These are phyloP conservation scores for Peromyscus maniculatus DNA, from an alignment of 2,113 vertebrate genomes.

Conservation along the genomic window DNA sequence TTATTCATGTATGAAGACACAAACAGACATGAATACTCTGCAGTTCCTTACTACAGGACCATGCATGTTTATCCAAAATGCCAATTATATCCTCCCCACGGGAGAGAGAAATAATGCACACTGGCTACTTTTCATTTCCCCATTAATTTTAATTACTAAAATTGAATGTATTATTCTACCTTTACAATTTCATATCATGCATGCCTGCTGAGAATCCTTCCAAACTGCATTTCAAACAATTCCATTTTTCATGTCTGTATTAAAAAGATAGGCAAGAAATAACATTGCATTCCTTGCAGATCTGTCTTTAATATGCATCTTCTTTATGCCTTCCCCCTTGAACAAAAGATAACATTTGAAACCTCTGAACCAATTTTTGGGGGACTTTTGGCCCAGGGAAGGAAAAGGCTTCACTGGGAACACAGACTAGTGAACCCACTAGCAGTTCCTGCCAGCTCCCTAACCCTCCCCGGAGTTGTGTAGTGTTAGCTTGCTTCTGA, in stretches of 20 bases:
- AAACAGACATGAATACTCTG: not conserved
- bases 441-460: not conserved
- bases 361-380: conserved; percentile 63
- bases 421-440: not conserved
- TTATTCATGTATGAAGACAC: conserved; percentile 23
- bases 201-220: conserved; percentile 83
- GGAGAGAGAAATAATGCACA: conserved; percentile 77
- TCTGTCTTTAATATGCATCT: conserved; percentile 84
- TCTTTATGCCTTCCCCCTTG: conserved; percentile 49
- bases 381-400: not conserved
- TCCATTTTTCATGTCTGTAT: conserved; percentile 83
- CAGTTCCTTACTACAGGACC: not conserved
- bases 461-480: conserved; percentile 38
- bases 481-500: conserved; percentile 62
- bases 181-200: conserved; percentile 87
- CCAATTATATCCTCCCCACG: conserved; percentile 59
- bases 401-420: not conserved
- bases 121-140: conserved; percentile 86
- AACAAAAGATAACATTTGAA: conserved; percentile 79
- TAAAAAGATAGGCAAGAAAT: conserved; percentile 82
- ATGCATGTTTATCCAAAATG: not conserved
- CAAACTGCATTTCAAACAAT: conserved; percentile 86
- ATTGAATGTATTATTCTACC: conserved; percentile 85
- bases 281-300: conserved; percentile 67
- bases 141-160: conserved; percentile 89